Evolutionary conservation across 1,140 invertebrate species (phyloP).

Genomic region (Pseudomyrmex gracilis): DNA sequence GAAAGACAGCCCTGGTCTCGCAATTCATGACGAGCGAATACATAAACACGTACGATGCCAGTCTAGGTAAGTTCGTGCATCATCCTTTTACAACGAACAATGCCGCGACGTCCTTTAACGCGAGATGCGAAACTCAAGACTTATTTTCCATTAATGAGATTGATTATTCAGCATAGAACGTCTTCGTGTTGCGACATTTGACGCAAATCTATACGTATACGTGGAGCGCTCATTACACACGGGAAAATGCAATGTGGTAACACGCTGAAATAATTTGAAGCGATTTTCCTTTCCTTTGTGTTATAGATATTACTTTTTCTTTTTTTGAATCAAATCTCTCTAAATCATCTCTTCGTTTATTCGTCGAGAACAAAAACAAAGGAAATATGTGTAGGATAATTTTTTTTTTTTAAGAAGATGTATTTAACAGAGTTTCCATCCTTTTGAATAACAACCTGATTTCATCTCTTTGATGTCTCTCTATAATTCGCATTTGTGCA

Average conservation of each 20-base stretch:
- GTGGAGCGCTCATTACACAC: too few relatives aligned
- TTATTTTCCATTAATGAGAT: constrained; percentile 5
- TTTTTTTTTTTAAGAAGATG: not conserved
- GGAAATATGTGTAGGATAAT: not conserved
- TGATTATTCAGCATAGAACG: not conserved
- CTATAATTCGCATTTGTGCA: not conserved
- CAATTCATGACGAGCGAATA: constrained; percentile 98
- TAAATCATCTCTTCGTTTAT: not conserved
- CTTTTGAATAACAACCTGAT: not conserved
- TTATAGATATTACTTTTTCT: not conserved
- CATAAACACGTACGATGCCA: constrained; percentile 96
- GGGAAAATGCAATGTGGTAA: not conserved
- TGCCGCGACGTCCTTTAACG: not conserved
- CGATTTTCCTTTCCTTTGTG: too few relatives aligned
- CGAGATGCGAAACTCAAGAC: not conserved
- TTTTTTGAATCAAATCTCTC: not conserved
- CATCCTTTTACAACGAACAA: constrained; percentile 11
- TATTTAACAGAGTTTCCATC: not conserved
- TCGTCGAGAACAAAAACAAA: not conserved
- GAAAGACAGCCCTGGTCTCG: constrained; percentile 94
- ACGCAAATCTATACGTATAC: not conserved
- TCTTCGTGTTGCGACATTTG: not conserved
- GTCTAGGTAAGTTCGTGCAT: constrained; percentile 89
- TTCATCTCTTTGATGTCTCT: not conserved
- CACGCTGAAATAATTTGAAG: not conserved